A percentile compares a stretch with the other conserved stretches of the same genome.
These are phyloP conservation scores for Nannoperca australis DNA, from an alignment of 2,797 vertebrate genomes.

Conservation along the genomic window DNA sequence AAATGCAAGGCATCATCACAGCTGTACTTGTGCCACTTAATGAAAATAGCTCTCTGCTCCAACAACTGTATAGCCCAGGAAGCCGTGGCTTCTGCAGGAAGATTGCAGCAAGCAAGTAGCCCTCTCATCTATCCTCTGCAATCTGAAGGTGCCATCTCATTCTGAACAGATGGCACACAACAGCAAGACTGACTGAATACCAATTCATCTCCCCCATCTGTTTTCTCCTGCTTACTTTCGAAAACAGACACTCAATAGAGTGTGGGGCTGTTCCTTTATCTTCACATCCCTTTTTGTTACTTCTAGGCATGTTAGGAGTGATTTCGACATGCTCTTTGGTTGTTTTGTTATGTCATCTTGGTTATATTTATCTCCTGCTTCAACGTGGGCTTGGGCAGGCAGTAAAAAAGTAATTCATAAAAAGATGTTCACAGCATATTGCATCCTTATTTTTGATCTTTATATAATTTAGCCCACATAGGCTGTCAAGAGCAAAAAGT, in stretches of 20 bases:
- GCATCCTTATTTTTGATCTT: background rate
- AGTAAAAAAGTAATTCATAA: background rate
- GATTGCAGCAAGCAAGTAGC: conserved; percentile 57
- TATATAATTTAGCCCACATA: background rate
- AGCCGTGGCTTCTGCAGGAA: conserved; percentile 38
- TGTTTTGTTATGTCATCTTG: conserved; percentile 22
- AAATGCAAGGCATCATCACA: conserved; percentile 9
- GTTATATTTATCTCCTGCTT: conserved; percentile 1
- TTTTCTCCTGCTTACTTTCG: conserved; percentile 70
- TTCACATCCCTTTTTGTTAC: conserved; percentile 41
- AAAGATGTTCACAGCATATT: background rate
- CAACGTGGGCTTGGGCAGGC: too few relatives aligned
- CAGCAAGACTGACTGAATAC: conserved; percentile 77
- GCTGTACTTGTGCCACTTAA: conserved; percentile 47
- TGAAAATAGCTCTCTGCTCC: conserved; percentile 48
- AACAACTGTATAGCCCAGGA: conserved; percentile 48
- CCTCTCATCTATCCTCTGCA: conserved; percentile 73
- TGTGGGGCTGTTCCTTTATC: conserved; percentile 52
- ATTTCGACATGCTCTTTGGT: conserved; percentile 22
- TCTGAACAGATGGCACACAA: conserved; percentile 82
- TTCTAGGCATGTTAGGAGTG: conserved; percentile 16
- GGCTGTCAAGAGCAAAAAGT: background rate
- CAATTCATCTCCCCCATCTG: conserved; percentile 81
- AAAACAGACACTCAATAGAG: conserved; percentile 64
- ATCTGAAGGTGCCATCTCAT: conserved; percentile 73